Percentiles rank a stretch among this genome's conserved stretches.
Conservation (phyloP, 2,113 vertebrate genomes). For the Tonatia bakeri region DNA sequence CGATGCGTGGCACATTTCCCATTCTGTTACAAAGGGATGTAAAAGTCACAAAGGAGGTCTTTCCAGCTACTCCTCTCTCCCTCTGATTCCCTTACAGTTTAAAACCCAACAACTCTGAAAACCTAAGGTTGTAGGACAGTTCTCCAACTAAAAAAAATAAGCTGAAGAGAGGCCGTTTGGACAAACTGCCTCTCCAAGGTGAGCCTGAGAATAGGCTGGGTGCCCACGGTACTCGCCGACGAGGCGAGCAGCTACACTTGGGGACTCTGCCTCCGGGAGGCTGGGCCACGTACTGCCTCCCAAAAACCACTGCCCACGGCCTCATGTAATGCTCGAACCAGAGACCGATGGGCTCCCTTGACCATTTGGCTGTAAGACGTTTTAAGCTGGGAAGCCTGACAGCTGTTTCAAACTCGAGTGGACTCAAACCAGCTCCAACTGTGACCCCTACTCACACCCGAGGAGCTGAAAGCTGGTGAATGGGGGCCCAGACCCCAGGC, state of each 20-base stretch:
- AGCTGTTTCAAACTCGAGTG: not conserved
- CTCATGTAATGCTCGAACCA: not conserved
- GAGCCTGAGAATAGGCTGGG: not conserved
- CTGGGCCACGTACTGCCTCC: too few species aligned
- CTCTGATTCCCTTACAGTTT: not conserved
- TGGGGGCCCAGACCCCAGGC: rapidly evolving
- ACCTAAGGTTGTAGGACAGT: not conserved
- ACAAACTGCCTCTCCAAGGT: not conserved
- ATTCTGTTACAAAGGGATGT: not conserved
- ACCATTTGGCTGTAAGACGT: not conserved
- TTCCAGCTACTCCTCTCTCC: not conserved
- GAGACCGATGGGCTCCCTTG: not conserved
- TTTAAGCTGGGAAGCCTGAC: not conserved
- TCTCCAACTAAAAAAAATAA: not conserved
- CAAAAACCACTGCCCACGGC: too few species aligned
- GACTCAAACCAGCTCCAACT: not conserved
- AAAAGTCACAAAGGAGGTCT: not conserved
- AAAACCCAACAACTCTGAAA: not conserved
- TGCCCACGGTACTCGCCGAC: not conserved
- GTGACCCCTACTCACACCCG: not conserved
- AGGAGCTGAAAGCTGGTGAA: not conserved
- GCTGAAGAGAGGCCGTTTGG: not conserved
- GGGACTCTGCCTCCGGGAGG: not conserved
- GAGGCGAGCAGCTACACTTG: not conserved
- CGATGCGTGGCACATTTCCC: not conserved